Evolutionary conservation across 2,113 vertebrate genomes (phyloP).

Genomic region (Hydrochoerus hydrochaeris): DNA sequence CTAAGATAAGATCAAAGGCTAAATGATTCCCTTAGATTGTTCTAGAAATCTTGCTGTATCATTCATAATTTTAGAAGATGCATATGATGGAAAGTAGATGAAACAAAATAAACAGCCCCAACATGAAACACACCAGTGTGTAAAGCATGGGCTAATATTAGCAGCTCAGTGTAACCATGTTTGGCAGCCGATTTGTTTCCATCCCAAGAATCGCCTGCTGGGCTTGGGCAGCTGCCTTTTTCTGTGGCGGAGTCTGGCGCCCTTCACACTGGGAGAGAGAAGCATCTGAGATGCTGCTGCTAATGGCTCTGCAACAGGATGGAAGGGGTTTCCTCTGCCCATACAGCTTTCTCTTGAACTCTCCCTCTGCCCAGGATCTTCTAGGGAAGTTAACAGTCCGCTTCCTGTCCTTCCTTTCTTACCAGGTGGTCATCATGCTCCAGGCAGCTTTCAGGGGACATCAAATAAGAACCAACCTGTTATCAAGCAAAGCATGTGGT

Average conservation of each 20-base stretch:
- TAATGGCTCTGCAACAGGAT: neutral
- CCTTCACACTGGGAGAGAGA: neutral
- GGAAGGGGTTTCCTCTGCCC: neutral
- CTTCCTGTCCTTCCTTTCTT: constrained; percentile 29
- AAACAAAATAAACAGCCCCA: neutral
- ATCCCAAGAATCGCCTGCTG: neutral
- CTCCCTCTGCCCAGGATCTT: neutral
- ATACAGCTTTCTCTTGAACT: neutral
- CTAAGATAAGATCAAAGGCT: neutral
- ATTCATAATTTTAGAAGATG: neutral
- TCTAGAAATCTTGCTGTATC: neutral
- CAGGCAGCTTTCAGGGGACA: constrained; percentile 92
- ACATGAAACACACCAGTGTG: rapidly evolving
- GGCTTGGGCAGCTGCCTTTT: neutral
- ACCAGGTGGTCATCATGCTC: constrained; percentile 86
- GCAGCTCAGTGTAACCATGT: neutral
- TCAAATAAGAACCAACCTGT: constrained; percentile 83
- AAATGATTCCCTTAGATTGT: rapidly evolving
- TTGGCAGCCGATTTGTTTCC: neutral
- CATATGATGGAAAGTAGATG: neutral
- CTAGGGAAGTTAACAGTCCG: neutral
- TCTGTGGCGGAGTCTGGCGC: neutral
- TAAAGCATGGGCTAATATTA: neutral
- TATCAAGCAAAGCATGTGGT: constrained; percentile 39
- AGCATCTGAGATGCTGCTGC: neutral